Evolutionary conservation across 1,140 invertebrate species (phyloP).

Genomic region (Drosophila bocqueti): DNA sequence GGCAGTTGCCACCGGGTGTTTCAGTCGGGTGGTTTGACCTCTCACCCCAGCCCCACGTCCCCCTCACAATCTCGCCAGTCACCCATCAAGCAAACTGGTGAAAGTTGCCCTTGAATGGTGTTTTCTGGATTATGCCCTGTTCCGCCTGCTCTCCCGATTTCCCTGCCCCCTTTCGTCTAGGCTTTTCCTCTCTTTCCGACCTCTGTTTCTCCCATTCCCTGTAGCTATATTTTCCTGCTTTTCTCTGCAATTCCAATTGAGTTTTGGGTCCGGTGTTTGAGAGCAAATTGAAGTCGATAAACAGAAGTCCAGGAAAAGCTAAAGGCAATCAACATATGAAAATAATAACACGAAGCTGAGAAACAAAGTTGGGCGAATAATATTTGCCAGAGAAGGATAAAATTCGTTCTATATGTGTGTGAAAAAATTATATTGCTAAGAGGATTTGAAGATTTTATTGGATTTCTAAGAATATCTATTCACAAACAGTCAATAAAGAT

Average conservation of each 20-base stretch:
- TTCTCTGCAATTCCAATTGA: constrained; percentile 57
- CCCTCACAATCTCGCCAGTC: constrained; percentile 4
- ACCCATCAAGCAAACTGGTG: constrained; percentile 60
- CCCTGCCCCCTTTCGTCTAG: constrained; percentile 13
- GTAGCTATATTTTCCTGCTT: constrained; percentile 26
- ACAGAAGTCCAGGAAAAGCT: constrained; percentile 54
- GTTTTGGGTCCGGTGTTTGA: constrained; percentile 61
- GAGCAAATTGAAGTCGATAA: constrained; percentile 77
- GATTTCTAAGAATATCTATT: not conserved
- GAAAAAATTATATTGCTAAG: constrained; percentile 2
- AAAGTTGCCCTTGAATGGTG: constrained; percentile 82
- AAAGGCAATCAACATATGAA: constrained; percentile 54
- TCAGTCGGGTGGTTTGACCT: constrained; percentile 42
- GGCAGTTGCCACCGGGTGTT: constrained; percentile 47
- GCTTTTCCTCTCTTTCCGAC: constrained; percentile 1
- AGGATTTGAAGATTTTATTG: constrained; percentile 11
- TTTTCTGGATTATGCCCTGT: constrained; percentile 69
- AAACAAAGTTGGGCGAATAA: constrained; percentile 6
- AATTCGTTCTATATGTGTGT: not conserved
- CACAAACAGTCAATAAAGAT: not conserved
- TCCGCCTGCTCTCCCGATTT: constrained; percentile 25
- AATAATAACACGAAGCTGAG: constrained; percentile 30
- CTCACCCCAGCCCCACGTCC: constrained; percentile 20
- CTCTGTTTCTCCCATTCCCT: not conserved
- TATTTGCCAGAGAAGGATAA: constrained; percentile 4